Base-by-base conservation (phyloP, 2,113 vertebrate genomes). In the Thinocorus orbignyianus region DNA sequence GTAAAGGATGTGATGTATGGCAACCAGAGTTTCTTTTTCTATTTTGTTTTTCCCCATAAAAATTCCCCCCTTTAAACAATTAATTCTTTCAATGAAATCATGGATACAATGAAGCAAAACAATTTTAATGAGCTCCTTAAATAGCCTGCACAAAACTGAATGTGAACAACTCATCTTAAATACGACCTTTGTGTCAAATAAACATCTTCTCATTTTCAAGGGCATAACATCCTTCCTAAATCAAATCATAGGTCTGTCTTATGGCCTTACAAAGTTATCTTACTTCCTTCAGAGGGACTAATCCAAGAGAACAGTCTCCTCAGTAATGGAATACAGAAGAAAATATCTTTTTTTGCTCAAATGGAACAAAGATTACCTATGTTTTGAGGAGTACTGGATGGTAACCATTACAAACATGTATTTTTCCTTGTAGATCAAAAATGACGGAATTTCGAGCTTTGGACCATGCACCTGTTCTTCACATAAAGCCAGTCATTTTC, bases 91-190 rank as follows among this genome's bases (percentile, higher is more conserved):
- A 82, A 30, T 73, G 54, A 94, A 96, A 94, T 92, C 41, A 94
- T 23, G 30, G 74, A 70, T 70, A 94, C 68, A 84, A 83, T 60
- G 46, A 93, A 94, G 86, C 31, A 93, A 93, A 69, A 94, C 81
- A 51, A 54, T 88, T 95, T 92, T 83, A 92, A 97, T 77, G 71
- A 96, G 46, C 33, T 83, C 39, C 26, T 92, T 93, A 93, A 91
- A 65, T 33, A 96, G 68, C 55, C 42, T 74, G 51, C 60, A 88
- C 46, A 90, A 86, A 93, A 82, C 76, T 74, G 46, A 52, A 93
- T 16, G 17, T 24, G 84, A 93, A 81, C 79, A 86, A 73, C 81
- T 88, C 48, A 74, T 81, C 78, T 90, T 79, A 78, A 64, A 8
- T 68, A 70, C 0, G 0, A 85, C 55, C 72, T 83, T 83, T 74